Conservation (phyloP, 2,113 vertebrate genomes). For the Calyptomena viridis region DNA sequence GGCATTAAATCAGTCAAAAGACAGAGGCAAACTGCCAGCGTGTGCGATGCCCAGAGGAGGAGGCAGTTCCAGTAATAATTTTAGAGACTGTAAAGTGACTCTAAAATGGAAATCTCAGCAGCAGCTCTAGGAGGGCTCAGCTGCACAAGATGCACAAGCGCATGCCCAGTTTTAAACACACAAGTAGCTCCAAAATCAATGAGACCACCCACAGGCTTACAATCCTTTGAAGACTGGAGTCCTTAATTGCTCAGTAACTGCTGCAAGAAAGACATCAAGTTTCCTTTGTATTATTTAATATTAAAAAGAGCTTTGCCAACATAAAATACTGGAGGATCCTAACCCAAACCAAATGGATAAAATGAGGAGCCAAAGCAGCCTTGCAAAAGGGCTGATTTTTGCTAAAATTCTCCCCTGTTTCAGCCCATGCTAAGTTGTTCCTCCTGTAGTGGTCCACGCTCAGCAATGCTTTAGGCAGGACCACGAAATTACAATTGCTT, state of each 20-base stretch:
- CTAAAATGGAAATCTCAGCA: slow-evolving; percentile 45
- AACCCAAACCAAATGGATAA: background rate
- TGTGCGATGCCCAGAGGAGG: background rate
- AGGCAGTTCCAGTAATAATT: slow-evolving; percentile 43
- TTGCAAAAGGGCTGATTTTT: background rate
- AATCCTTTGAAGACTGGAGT: background rate
- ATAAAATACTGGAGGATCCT: background rate
- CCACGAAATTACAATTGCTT: background rate
- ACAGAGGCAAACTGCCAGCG: background rate
- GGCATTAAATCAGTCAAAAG: slow-evolving; percentile 43
- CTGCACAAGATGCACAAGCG: background rate
- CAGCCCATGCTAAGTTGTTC: background rate
- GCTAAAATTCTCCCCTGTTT: background rate
- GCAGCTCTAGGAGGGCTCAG: background rate
- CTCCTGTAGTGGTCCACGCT: background rate
- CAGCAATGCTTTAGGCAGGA: background rate
- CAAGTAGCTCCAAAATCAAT: background rate
- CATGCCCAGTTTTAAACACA: slow-evolving; percentile 9
- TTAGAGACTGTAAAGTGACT: slow-evolving; percentile 20
- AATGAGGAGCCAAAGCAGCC: background rate
- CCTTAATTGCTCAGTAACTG: slow-evolving; percentile 22
- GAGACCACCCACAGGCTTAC: slow-evolving; percentile 45
- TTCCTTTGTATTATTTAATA: background rate
- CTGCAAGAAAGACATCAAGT: background rate
- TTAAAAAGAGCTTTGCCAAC: background rate